Percentiles rank a stretch among this genome's conserved stretches.
Evolutionary conservation across 2,797 vertebrate genomes (phyloP).

Genomic region (Hipposideros larvatus): DNA sequence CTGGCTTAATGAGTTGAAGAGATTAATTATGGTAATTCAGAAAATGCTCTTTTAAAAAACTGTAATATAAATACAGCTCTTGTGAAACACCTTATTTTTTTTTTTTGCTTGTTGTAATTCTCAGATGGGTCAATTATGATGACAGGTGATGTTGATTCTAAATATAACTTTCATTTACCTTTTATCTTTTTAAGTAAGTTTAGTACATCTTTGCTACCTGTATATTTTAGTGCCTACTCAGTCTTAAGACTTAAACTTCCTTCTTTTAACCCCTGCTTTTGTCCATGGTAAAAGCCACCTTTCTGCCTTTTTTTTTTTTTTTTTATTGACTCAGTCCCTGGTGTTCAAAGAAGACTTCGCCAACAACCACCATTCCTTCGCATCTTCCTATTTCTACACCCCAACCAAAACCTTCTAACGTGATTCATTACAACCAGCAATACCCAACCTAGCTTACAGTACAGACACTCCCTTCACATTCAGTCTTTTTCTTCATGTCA

Average conservation of each 20-base stretch:
- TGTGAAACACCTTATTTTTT: conserved; percentile 88
- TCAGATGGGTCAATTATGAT: conserved; percentile 78
- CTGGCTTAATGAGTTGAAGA: conserved; percentile 78
- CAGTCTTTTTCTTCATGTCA: conserved; percentile 98
- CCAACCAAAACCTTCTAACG: conserved; percentile 86
- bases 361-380: conserved; percentile 86
- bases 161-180: conserved; percentile 71
- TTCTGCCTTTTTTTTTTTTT: conserved; percentile 84
- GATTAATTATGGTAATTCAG: conserved; percentile 80
- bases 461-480: conserved; percentile 98
- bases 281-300: conserved; percentile 85
- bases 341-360: conserved; percentile 83
- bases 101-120: conserved; percentile 82
- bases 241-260: conserved; percentile 82
- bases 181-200: conserved; percentile 78
- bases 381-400: conserved; percentile 87
- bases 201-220: conserved; percentile 83
- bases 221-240: conserved; percentile 77
- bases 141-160: conserved; percentile 83
- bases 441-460: conserved; percentile 94
- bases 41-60: conserved; percentile 82
- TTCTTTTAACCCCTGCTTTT: conserved; percentile 84
- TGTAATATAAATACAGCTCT: conserved; percentile 86
- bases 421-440: conserved; percentile 85
- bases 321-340: conserved; percentile 83